Evolutionary conservation across 2,888 invertebrate genomes (phyloP).

Genomic region (Acanthosepion pharaonis): DNA sequence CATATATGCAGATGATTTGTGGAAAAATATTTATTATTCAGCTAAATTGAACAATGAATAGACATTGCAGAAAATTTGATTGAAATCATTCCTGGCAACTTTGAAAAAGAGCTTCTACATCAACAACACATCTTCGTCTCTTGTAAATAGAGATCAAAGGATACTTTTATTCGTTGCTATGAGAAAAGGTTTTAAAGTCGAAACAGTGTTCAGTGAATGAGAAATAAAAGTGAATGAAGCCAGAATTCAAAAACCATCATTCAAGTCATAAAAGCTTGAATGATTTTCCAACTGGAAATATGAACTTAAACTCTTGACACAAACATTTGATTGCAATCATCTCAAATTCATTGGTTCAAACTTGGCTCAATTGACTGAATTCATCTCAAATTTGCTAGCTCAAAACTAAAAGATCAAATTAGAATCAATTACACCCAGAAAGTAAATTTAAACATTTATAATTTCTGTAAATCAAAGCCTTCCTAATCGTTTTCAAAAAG

Average conservation of each 20-base stretch:
- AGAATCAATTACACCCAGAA: no score
- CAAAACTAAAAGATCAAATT: no score
- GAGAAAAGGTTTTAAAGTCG: neutral
- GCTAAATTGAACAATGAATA: neutral
- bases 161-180: neutral
- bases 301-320: neutral
- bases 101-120: neutral
- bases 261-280: neutral
- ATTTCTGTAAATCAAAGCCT: no score
- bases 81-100: neutral
- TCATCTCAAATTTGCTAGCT: no score
- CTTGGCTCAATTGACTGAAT: no score
- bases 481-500: no score
- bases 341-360: no score
- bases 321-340: no score
- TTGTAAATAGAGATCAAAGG: neutral
- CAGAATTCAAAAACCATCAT: neutral
- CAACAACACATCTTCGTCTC: neutral
- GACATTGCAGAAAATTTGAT: neutral
- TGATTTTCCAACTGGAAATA: neutral
- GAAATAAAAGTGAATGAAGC: neutral
- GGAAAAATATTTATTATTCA: neutral
- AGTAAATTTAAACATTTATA: no score
- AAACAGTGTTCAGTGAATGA: neutral
- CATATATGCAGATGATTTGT: neutral